These are phyloP conservation scores for Stomatorhinus walkeri DNA, from an alignment of 2,797 vertebrate genomes.

Conservation along the genomic window DNA sequence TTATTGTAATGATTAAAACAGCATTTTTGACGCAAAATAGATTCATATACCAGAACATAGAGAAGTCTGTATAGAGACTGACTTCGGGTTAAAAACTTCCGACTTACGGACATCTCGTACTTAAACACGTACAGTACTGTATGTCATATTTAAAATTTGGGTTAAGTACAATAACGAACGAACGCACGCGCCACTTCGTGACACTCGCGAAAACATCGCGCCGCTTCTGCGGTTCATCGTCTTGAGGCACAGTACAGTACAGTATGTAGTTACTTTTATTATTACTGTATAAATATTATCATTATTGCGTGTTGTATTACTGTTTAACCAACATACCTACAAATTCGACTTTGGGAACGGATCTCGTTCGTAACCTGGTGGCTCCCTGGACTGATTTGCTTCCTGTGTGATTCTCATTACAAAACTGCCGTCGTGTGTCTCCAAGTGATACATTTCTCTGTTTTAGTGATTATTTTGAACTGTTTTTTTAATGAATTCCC, in stretches of 20 bases:
- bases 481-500: not conserved
- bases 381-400: not conserved
- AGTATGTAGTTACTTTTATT: not conserved
- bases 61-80: not conserved
- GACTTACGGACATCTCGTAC: not conserved
- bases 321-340: not conserved
- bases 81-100: not conserved
- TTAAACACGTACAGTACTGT: not conserved
- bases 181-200: not conserved
- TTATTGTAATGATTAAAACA: not conserved
- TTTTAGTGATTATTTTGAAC: not conserved
- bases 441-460: not conserved
- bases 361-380: not conserved
- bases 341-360: not conserved
- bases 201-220: not conserved
- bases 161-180: not conserved
- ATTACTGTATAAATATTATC: not conserved
- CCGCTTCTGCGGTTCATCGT: not conserved
- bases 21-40: not conserved
- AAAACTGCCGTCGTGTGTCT: not conserved
- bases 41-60: not conserved
- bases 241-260: not conserved
- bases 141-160: not conserved
- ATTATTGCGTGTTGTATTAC: not conserved
- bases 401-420: not conserved